Percentiles rank a stretch among this genome's conserved stretches.
Conservation (phyloP, 2,113 vertebrate genomes). For the Aldabrachelys gigantea region DNA sequence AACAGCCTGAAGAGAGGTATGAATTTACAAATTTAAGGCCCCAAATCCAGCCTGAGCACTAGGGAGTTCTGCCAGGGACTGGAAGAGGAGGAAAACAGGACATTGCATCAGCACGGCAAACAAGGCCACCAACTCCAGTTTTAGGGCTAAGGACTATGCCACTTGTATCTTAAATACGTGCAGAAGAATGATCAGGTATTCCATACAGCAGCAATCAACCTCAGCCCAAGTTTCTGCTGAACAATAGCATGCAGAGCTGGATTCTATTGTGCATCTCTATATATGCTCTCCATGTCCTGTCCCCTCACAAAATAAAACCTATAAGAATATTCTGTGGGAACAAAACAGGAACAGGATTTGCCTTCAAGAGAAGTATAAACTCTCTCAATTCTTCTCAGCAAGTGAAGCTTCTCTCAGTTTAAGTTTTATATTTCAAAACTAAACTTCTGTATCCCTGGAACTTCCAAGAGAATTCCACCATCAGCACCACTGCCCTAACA, state of each 20-base stretch:
- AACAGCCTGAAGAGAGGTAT: background rate
- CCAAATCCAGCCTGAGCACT: background rate
- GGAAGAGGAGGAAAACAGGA: background rate
- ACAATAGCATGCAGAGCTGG: background rate
- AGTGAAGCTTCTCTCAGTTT: background rate
- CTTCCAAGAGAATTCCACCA: background rate
- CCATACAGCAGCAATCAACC: background rate
- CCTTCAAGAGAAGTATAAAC: background rate
- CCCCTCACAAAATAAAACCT: background rate
- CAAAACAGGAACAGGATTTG: rapidly evolving
- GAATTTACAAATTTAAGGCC: background rate
- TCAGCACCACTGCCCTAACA: background rate
- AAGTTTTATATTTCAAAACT: background rate
- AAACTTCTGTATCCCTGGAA: background rate
- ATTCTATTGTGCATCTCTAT: background rate
- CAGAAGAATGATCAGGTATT: background rate
- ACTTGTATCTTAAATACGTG: background rate
- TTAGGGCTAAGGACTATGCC: background rate
- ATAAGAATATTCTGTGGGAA: background rate
- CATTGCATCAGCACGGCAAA: slow-evolving; percentile 23
- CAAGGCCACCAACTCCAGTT: background rate
- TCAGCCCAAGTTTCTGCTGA: background rate
- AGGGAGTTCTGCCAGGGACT: slow-evolving; percentile 18
- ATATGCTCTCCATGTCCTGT: background rate
- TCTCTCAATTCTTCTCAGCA: background rate